A percentile compares a stretch with the other conserved stretches of the same genome.
Conservation (phyloP, 2,888 invertebrate species). For the Harpagoxenus sublaevis region DNA sequence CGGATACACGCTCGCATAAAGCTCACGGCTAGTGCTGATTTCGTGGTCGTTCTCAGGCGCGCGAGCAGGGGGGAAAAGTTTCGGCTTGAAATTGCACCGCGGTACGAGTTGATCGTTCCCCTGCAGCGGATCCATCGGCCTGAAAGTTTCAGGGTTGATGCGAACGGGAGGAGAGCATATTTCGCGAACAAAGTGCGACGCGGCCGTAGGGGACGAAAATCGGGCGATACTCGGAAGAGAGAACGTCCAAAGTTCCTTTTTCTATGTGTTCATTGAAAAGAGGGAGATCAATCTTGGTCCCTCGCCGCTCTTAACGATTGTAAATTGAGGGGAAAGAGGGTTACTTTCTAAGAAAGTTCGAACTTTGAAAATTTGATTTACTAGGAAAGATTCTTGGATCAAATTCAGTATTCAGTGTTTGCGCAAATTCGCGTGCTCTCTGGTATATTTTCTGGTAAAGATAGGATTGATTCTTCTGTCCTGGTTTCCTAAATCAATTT, state of each 20-base stretch:
- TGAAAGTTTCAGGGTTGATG: slow-evolving; percentile 39
- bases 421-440: not conserved
- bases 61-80: slow-evolving; percentile 38
- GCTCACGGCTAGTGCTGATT: slow-evolving; percentile 53
- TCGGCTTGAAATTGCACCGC: slow-evolving; percentile 42
- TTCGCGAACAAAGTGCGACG: slow-evolving; percentile 33
- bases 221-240: not conserved
- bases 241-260: slow-evolving; percentile 6
- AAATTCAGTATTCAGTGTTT: slow-evolving; percentile 3
- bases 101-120: slow-evolving; percentile 33
- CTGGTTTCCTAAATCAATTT: not conserved
- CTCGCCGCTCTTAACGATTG: slow-evolving; percentile 7
- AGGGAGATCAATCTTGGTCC: not conserved
- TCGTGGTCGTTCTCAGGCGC: slow-evolving; percentile 40
- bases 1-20: slow-evolving; percentile 25
- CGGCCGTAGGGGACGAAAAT: slow-evolving; percentile 4
- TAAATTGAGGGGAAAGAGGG: not conserved
- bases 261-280: not conserved
- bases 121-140: slow-evolving; percentile 21
- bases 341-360: slow-evolving; percentile 19
- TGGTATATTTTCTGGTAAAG: not conserved
- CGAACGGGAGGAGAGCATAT: slow-evolving; percentile 23
- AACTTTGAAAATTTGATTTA: slow-evolving; percentile 35
- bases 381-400: slow-evolving; percentile 1
- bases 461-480: not conserved